A percentile compares a stretch with the other conserved stretches of the same genome.
These are phyloP conservation scores for Crotophaga sulcirostris DNA, from an alignment of 2,113 vertebrate genomes.

Conservation along the genomic window DNA sequence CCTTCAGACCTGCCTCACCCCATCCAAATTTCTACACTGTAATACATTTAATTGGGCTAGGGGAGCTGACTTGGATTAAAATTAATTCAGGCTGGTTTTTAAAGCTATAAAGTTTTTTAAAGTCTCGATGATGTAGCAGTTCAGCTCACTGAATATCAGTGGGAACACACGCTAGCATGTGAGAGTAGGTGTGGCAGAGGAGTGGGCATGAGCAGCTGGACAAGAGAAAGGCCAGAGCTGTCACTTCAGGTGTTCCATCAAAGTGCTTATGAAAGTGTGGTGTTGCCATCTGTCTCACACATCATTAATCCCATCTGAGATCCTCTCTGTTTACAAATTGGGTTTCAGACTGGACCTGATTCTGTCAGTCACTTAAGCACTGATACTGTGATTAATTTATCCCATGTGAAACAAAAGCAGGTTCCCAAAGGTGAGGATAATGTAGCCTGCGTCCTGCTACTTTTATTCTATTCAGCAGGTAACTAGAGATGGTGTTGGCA, in stretches of 20 bases:
- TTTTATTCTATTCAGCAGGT: neutral
- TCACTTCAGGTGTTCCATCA: neutral
- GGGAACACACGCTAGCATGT: rapidly evolving
- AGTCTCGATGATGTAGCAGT: neutral
- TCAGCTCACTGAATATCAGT: neutral
- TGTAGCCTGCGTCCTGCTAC: neutral
- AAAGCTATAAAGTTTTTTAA: neutral
- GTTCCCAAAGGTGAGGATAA: neutral
- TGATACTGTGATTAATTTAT: neutral
- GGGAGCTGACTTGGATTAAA: neutral
- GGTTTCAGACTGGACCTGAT: neutral
- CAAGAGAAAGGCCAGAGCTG: neutral
- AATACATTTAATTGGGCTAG: neutral
- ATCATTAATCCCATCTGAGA: neutral
- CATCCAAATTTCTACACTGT: neutral
- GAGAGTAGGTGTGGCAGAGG: neutral
- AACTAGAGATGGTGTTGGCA: neutral
- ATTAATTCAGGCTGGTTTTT: neutral
- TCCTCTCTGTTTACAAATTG: neutral
- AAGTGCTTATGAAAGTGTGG: neutral
- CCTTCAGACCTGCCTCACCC: neutral
- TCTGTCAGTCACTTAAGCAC: neutral
- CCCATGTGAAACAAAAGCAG: neutral
- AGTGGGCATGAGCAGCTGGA: neutral
- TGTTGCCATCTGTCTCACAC: rapidly evolving